Evolutionary conservation across 2,113 vertebrate genomes (phyloP), one percentile per base, ranked within the genome.

Genomic region (Barbus barbus): DNA sequence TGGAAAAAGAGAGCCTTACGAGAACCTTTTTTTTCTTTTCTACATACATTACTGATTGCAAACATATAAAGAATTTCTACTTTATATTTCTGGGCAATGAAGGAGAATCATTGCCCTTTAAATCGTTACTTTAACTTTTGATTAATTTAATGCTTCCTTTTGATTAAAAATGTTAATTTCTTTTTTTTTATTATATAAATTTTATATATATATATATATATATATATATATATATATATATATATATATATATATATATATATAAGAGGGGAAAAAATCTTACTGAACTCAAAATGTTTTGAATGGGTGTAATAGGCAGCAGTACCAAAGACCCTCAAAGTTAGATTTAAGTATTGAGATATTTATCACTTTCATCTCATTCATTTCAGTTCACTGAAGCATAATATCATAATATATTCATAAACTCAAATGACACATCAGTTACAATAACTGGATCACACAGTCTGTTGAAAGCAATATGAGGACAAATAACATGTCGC

Each of bases 281-380:
- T 61, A 18, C 14, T 31, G 61, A 31, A 26, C 5, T 2, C 26
- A 13, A 88, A 71, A 78, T 9, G 1, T 56, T 22, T 56, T 56
- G 20, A 56, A n/a, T 2, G 8, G 53, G 3, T 41, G 22, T 63
- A 78, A 82, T 58, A 78, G 51, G 73, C 51, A 72, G 63, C 24
- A 60, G 51, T 26, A 58, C n/a, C 5, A 73, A 73, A 73, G 24
- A 7, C 41, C 13, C 71, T 46, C 12, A 46, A n/a, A 22, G 41
- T 28, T 31, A n/a, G 48, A 53, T 77, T 58, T 16, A 6, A 53
- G 33, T 36, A 58, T 14, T 58, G 1, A 53, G 20, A 78, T 58
- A 56, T 65, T 53, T 72, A 51, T 84, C 60, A 72, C 51, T 78
- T 84, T 81, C 36, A 81, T 84, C 78, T 16, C 6, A 73, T 46